A percentile compares a stretch with the other conserved stretches of the same genome.
Conservation (phyloP, 2,113 vertebrate species). For the Pollachius pollachius region DNA sequence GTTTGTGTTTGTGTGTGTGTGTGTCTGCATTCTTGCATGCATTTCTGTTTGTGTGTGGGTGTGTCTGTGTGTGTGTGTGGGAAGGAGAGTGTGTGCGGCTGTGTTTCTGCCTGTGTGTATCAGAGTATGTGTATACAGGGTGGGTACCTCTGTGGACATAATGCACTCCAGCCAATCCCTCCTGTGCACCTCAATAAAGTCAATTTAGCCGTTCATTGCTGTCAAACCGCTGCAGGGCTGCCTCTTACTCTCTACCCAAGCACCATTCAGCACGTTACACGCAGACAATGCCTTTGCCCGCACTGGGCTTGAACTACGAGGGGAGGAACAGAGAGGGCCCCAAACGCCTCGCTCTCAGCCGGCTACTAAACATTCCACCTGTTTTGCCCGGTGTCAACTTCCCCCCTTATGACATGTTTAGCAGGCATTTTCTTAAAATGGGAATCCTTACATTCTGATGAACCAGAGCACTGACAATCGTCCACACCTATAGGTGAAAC, state of each 20-base stretch:
- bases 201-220: too few species aligned
- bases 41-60: neutral
- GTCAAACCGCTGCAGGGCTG: slow-evolving; percentile 16
- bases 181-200: too few species aligned
- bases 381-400: slow-evolving; percentile 48
- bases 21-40: neutral
- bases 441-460: slow-evolving; percentile 51
- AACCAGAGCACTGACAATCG: slow-evolving; percentile 43
- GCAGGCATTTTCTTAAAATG: slow-evolving; percentile 53
- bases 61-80: neutral
- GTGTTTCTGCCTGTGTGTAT: neutral
- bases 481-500: neutral
- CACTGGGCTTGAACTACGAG: slow-evolving; percentile 24
- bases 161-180: too few species aligned
- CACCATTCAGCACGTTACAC: neutral
- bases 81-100: neutral
- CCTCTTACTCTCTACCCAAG: slow-evolving; percentile 7
- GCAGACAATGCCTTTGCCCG: slow-evolving; percentile 43
- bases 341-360: slow-evolving; percentile 24
- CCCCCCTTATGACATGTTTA: slow-evolving; percentile 56
- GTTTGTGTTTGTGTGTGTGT: neutral
- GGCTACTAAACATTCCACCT: slow-evolving; percentile 55
- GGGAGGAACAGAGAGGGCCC: neutral
- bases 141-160: too few species aligned
- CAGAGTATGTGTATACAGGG: neutral